phyloP scores from a whole-genome alignment of 1,140 invertebrate species.

The Drosophila sucinea region DNA sequence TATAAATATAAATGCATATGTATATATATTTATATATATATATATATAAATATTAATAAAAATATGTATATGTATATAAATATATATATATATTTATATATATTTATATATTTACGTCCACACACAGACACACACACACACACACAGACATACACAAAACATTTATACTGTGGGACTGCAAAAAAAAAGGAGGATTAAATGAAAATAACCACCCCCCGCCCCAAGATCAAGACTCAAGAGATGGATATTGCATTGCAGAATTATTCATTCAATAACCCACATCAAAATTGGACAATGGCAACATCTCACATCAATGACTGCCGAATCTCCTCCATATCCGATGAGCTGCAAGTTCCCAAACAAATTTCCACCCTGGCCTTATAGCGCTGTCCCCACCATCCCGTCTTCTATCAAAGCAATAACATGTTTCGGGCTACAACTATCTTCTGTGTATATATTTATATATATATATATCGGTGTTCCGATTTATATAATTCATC shows the following conservation, averaged over 20 bases:
- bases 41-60: no score
- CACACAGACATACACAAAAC: background rate
- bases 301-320: no score
- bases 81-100: no score
- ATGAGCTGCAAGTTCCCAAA: no score
- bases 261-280: no score
- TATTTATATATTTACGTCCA: background rate
- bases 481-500: constrained; percentile 2
- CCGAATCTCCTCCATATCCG: no score
- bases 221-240: background rate
- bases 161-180: no score
- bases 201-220: background rate
- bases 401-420: background rate
- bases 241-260: background rate
- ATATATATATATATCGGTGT: background rate
- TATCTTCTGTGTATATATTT: background rate
- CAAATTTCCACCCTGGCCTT: no score
- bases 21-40: no score
- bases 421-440: constrained; percentile 2
- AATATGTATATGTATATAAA: no score
- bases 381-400: background rate
- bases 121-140: background rate
- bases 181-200: background rate
- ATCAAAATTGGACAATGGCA: no score
- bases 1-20: no score